phyloP scores from a whole-genome alignment of 2,113 vertebrate species.

The Corydoras sp. region DNA sequence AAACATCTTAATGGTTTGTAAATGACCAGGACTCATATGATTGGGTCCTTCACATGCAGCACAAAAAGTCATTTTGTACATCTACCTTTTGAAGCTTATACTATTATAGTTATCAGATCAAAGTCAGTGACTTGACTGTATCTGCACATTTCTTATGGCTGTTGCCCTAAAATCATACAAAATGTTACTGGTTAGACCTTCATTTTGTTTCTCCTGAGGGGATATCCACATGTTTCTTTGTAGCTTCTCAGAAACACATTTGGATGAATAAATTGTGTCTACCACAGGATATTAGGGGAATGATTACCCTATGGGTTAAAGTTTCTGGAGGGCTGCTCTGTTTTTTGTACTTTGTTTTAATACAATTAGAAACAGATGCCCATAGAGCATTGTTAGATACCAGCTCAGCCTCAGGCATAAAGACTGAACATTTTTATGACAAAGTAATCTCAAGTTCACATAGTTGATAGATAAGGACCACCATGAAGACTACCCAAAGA shows the following conservation, averaged over 20 bases:
- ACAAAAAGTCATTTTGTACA: too few relatives aligned
- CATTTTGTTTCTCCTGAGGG: slow-evolving; percentile 7
- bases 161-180: neutral
- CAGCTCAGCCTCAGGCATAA: slow-evolving; percentile 21
- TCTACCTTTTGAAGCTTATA: too few relatives aligned
- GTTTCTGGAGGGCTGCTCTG: slow-evolving; percentile 31
- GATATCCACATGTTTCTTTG: slow-evolving; percentile 17
- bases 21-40: too few relatives aligned
- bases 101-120: neutral
- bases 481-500: slow-evolving; percentile 21
- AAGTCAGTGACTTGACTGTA: neutral
- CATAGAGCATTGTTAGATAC: slow-evolving; percentile 20
- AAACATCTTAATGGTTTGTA: too few relatives aligned
- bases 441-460: slow-evolving; percentile 43
- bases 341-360: slow-evolving; percentile 34
- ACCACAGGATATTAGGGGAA: slow-evolving; percentile 33
- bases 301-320: slow-evolving; percentile 39
- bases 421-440: slow-evolving; percentile 38
- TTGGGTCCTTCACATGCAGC: too few relatives aligned
- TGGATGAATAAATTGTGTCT: slow-evolving; percentile 34
- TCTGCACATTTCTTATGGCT: slow-evolving; percentile 6
- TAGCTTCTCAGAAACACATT: slow-evolving; percentile 32
- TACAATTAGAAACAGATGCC: slow-evolving; percentile 51
- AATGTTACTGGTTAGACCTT: slow-evolving; percentile 13
- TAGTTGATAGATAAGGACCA: slow-evolving; percentile 48